These are phyloP conservation scores for Seira sanloemensis DNA, from an alignment of 2,888 invertebrate species.

Conservation along the genomic window DNA sequence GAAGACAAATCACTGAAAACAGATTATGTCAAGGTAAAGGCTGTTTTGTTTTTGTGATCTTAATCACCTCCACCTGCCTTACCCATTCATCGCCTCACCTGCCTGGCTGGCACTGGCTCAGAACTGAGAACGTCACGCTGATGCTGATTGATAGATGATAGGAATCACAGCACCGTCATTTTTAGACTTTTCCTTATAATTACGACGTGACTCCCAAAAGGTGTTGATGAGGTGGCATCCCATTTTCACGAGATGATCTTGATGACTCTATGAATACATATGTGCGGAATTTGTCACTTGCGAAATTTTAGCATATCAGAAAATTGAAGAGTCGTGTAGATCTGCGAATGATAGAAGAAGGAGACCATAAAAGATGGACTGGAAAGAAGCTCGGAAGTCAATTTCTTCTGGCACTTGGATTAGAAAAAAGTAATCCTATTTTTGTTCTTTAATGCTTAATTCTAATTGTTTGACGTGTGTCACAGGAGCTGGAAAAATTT, in stretches of 20 bases:
- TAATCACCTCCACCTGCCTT: too few relatives aligned
- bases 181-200: not conserved
- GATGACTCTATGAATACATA: not conserved
- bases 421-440: not conserved
- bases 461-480: not conserved
- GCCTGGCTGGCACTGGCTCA: too few relatives aligned
- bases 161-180: not conserved
- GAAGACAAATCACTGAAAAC: constrained; percentile 33
- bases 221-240: not conserved
- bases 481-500: not conserved
- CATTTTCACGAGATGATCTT: not conserved
- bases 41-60: constrained; percentile 2
- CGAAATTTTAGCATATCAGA: not conserved
- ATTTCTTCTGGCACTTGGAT: not conserved
- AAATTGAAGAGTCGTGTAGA: not conserved
- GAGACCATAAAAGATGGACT: not conserved
- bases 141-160: not conserved
- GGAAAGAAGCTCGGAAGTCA: not conserved
- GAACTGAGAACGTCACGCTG: not conserved
- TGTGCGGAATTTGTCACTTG: not conserved
- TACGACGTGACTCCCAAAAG: not conserved
- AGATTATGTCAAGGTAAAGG: constrained; percentile 48
- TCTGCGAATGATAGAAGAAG: not conserved
- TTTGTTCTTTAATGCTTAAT: not conserved
- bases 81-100: not conserved